Evolutionary conservation across 2,113 vertebrate species (phyloP).

Genomic region (Abramis brama): DNA sequence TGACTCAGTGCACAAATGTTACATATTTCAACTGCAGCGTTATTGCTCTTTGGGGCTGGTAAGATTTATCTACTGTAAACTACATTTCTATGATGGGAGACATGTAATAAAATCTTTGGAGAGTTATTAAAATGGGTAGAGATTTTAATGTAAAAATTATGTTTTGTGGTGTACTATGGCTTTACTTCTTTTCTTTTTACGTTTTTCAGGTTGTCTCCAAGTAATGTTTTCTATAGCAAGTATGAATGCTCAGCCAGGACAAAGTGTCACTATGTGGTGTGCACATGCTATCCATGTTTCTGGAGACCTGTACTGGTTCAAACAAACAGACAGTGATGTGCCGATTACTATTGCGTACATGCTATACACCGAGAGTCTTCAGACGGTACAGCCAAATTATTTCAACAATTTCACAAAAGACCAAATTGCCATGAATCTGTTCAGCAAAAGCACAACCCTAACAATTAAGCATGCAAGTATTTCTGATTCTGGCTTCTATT

Average conservation of each 20-base stretch:
- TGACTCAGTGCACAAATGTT: conserved; percentile 17
- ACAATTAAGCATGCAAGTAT: not conserved
- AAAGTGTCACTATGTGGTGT: conserved; percentile 15
- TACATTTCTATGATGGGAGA: not conserved
- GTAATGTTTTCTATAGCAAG: not conserved
- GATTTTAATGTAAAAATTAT: not conserved
- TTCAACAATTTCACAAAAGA: not conserved
- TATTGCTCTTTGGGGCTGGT: not conserved
- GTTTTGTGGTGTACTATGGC: not conserved
- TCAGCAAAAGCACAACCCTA: not conserved
- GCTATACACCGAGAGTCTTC: not conserved
- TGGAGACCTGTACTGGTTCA: not conserved
- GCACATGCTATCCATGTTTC: not conserved
- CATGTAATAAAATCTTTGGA: not conserved
- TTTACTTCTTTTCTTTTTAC: not conserved
- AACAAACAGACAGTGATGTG: not conserved
- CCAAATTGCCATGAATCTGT: not conserved
- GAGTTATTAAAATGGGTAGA: not conserved
- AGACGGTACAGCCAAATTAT: not conserved
- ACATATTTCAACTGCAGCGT: not conserved
- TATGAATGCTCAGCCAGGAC: not conserved
- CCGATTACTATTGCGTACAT: not conserved
- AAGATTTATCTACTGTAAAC: not conserved
- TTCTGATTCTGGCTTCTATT: conserved; percentile 40
- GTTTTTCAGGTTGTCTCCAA: conserved; percentile 19